Evolutionary conservation across 2,113 vertebrate genomes (phyloP).

Genomic region (Mormyrus lacerda): DNA sequence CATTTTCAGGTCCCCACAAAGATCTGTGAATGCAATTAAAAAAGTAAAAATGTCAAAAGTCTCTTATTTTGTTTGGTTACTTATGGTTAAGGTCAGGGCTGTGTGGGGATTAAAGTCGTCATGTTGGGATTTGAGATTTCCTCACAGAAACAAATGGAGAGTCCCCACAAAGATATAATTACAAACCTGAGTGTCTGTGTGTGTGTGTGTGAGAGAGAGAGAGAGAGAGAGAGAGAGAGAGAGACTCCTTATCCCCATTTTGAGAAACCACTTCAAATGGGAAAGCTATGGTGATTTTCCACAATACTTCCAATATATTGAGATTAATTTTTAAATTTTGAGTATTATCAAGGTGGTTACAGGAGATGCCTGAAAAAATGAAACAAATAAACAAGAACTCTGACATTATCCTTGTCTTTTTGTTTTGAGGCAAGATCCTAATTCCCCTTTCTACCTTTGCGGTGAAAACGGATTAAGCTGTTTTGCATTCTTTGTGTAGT

Average conservation of each 20-base stretch:
- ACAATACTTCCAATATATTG: conserved; percentile 35
- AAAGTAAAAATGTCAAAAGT: neutral
- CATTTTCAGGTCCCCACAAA: too few relatives aligned
- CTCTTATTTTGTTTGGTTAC: neutral
- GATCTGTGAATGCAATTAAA: neutral
- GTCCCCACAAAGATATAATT: too few relatives aligned
- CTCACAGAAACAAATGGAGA: neutral
- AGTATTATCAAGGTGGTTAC: conserved; percentile 19
- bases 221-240: neutral
- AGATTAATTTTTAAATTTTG: conserved; percentile 30
- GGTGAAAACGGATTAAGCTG: neutral
- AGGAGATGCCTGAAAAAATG: neutral
- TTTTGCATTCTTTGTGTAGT: neutral
- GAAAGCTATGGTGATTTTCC: conserved; percentile 23
- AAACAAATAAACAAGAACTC: conserved; percentile 23
- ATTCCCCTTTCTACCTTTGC: neutral
- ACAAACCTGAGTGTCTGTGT: neutral
- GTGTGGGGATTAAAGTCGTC: neutral
- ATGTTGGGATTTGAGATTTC: neutral
- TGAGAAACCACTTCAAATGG: conserved; percentile 37
- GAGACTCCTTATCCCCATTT: conserved; percentile 26
- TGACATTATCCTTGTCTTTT: neutral
- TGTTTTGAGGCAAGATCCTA: neutral
- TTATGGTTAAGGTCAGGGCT: neutral
- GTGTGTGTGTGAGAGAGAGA: neutral